Conservation (phyloP, 2,113 vertebrate genomes). For the Poeciliopsis prolifica region DNA sequence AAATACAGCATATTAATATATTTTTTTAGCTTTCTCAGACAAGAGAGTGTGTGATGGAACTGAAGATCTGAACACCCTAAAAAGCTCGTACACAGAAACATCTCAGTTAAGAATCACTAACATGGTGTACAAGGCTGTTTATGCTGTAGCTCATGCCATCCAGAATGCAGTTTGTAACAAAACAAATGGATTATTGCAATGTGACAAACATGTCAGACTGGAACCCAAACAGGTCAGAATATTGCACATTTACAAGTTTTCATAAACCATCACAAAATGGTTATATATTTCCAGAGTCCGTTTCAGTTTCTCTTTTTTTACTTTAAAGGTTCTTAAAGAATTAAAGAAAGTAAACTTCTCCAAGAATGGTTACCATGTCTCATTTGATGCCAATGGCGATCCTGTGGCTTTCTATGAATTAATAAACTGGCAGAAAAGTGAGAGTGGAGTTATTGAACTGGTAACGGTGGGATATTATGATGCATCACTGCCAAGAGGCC, state of each 20-base stretch:
- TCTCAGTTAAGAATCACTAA: slow-evolving; percentile 72
- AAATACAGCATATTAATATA: too few species aligned
- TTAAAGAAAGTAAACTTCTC: slow-evolving; percentile 38
- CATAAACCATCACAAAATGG: not conserved
- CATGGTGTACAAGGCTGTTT: slow-evolving; percentile 78
- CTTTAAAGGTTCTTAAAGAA: slow-evolving; percentile 59
- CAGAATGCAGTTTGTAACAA: slow-evolving; percentile 44
- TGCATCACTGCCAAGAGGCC: not conserved
- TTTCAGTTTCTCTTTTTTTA: not conserved
- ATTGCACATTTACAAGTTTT: not conserved
- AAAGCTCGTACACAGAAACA: slow-evolving; percentile 68
- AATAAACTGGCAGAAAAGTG: slow-evolving; percentile 2
- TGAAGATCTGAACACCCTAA: slow-evolving; percentile 57
- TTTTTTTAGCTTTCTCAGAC: not conserved
- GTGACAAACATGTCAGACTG: slow-evolving; percentile 24
- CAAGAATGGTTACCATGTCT: slow-evolving; percentile 39
- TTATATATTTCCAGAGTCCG: not conserved
- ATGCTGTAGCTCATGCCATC: not conserved
- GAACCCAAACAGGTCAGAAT: not conserved
- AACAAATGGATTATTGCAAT: slow-evolving; percentile 33
- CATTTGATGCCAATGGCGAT: slow-evolving; percentile 3
- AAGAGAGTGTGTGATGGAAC: slow-evolving; percentile 60
- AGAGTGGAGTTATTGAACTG: not conserved
- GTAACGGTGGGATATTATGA: slow-evolving; percentile 1
- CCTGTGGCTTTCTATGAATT: slow-evolving; percentile 2